phyloP scores from a whole-genome alignment of 1,140 invertebrate genomes.

The Ephestia elutella region DNA sequence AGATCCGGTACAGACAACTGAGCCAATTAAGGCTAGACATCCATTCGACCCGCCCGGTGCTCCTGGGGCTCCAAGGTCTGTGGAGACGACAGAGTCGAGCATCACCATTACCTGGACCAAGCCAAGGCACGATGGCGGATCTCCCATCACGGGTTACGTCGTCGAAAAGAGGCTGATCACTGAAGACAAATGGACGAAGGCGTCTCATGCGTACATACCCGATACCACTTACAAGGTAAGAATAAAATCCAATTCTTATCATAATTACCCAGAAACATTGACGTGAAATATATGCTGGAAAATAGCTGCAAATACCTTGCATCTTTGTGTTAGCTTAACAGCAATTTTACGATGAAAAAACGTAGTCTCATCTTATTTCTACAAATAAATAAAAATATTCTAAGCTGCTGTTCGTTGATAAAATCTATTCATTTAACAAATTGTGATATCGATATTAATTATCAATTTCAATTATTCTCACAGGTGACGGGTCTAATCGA shows the following conservation, averaged over 20 bases:
- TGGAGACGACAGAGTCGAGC: conserved; percentile 93
- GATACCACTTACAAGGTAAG: conserved; percentile 87
- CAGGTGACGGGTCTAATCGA: conserved; percentile 86
- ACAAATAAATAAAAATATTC: too few relatives aligned
- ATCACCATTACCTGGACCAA: conserved; percentile 96
- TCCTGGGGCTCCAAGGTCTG: conserved; percentile 88
- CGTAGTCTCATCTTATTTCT: too few relatives aligned
- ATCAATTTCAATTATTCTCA: too few relatives aligned
- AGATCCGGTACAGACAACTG: conserved; percentile 90
- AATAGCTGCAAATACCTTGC: too few relatives aligned
- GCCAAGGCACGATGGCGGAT: conserved; percentile 94
- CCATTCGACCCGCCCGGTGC: conserved; percentile 95
- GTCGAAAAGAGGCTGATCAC: conserved; percentile 93
- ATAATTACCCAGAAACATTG: too few relatives aligned
- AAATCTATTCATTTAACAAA: too few relatives aligned
- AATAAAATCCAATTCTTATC: too few relatives aligned
- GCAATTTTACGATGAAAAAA: too few relatives aligned
- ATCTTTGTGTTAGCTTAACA: too few relatives aligned
- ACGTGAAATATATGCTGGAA: too few relatives aligned
- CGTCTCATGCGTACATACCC: conserved; percentile 86
- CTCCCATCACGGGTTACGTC: conserved; percentile 92
- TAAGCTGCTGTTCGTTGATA: too few relatives aligned
- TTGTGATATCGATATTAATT: too few relatives aligned
- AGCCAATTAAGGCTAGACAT: conserved; percentile 95
- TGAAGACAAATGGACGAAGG: conserved; percentile 94